These are phyloP conservation scores for Listronotus bonariensis DNA, from an alignment of 1,140 invertebrate species.

Conservation along the genomic window DNA sequence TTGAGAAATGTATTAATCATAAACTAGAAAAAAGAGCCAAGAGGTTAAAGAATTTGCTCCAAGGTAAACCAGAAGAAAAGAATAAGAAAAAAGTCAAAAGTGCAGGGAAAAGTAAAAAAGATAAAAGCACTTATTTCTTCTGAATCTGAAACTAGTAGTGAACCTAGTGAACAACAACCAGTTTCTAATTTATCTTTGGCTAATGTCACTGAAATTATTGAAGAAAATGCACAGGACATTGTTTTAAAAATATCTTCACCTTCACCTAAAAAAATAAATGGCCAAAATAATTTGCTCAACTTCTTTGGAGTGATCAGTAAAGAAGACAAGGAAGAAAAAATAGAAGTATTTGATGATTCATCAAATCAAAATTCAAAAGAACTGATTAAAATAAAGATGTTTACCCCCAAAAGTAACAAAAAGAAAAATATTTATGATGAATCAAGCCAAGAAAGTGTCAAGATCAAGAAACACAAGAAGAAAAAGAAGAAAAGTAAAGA, in stretches of 20 bases:
- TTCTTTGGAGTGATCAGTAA: constrained; percentile 29
- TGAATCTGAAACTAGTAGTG: constrained; percentile 27
- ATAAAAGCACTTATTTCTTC: constrained; percentile 19
- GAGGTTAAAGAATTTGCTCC: constrained; percentile 56
- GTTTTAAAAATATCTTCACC: not conserved
- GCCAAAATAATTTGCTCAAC: constrained; percentile 21
- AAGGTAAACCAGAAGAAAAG: constrained; percentile 19
- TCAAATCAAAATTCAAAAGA: constrained; percentile 8
- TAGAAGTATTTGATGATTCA: constrained; percentile 11
- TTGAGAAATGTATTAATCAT: constrained; percentile 58
- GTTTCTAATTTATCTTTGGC: not conserved
- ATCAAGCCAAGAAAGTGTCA: constrained; percentile 2
- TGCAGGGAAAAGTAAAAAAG: constrained; percentile 3
- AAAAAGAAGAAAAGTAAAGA: constrained; percentile 26
- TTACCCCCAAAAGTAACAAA: constrained; percentile 13
- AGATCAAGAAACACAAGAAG: constrained; percentile 4
- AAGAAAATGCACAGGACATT: constrained; percentile 22
- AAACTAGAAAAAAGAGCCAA: constrained; percentile 63
- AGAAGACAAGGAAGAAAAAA: constrained; percentile 12
- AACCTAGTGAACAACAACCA: not conserved
- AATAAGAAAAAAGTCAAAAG: not conserved
- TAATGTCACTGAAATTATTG: constrained; percentile 6
- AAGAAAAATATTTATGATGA: not conserved
- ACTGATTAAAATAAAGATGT: constrained; percentile 38
- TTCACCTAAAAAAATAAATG: constrained; percentile 4